Conservation (phyloP, 2,113 vertebrate genomes). For the Gymnarchus niloticus region DNA sequence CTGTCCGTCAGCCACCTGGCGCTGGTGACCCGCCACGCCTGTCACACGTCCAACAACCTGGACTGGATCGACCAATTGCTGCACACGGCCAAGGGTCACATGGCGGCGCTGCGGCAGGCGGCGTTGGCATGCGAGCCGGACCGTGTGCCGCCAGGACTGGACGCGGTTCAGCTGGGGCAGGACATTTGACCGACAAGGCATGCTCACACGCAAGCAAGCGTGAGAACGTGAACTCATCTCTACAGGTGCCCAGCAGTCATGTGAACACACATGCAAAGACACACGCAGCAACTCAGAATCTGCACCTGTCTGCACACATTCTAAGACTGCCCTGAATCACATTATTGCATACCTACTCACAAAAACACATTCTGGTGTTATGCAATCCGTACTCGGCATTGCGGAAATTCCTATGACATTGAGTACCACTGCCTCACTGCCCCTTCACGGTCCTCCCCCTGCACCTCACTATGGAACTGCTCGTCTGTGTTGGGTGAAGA, state of each 20-base stretch:
- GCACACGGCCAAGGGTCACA: slow-evolving; percentile 81
- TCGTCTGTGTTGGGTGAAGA: too few species aligned
- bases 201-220: not conserved
- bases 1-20: slow-evolving; percentile 89
- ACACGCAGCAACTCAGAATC: slow-evolving; percentile 6
- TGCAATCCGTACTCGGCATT: not conserved
- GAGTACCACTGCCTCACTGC: not conserved
- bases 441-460: too few species aligned
- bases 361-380: not conserved
- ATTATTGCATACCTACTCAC: not conserved
- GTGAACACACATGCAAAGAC: not conserved
- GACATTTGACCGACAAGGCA: slow-evolving; percentile 45
- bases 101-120: slow-evolving; percentile 81
- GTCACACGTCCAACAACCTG: slow-evolving; percentile 79
- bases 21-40: slow-evolving; percentile 88
- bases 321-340: not conserved
- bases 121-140: slow-evolving; percentile 80
- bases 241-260: not conserved
- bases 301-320: slow-evolving; percentile 1
- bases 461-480: too few species aligned
- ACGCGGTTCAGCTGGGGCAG: slow-evolving; percentile 72
- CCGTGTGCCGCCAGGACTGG: slow-evolving; percentile 51
- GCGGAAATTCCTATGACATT: not conserved
- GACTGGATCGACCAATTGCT: slow-evolving; percentile 91
- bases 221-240: not conserved